A percentile compares a stretch with the other conserved stretches of the same genome.
phyloP scores from a whole-genome alignment of 2,113 vertebrate species.

The cat (Felis catus) region DNA sequence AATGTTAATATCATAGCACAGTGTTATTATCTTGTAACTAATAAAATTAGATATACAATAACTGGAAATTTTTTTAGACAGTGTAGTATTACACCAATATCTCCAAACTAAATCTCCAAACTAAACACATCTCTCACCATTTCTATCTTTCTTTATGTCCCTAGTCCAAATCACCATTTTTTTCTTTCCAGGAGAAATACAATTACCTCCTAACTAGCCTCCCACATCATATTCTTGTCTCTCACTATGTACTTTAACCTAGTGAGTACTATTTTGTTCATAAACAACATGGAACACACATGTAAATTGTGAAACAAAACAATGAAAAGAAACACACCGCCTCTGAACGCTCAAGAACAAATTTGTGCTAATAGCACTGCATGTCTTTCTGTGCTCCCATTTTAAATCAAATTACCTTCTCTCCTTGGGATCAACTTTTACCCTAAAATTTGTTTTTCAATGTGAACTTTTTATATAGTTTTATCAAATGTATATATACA shows the following conservation, averaged over 20 bases:
- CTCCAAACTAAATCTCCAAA: not conserved
- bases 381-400: not conserved
- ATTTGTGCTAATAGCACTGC: no score
- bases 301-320: not conserved
- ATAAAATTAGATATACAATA: not conserved
- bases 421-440: not conserved
- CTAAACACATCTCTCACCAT: not conserved
- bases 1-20: not conserved
- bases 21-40: not conserved
- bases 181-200: not conserved
- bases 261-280: not conserved
- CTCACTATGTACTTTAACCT: not conserved
- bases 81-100: not conserved
- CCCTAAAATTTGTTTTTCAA: not conserved
- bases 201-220: not conserved
- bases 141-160: not conserved
- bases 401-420: not conserved
- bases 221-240: not conserved
- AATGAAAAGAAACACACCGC: not conserved
- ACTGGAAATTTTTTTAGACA: not conserved
- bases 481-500: not conserved
- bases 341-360: not conserved
- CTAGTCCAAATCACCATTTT: fast-evolving
- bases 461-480: not conserved
- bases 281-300: not conserved